phyloP scores from a whole-genome alignment of 2,888 invertebrate species.

The Apotomis turbidana region DNA sequence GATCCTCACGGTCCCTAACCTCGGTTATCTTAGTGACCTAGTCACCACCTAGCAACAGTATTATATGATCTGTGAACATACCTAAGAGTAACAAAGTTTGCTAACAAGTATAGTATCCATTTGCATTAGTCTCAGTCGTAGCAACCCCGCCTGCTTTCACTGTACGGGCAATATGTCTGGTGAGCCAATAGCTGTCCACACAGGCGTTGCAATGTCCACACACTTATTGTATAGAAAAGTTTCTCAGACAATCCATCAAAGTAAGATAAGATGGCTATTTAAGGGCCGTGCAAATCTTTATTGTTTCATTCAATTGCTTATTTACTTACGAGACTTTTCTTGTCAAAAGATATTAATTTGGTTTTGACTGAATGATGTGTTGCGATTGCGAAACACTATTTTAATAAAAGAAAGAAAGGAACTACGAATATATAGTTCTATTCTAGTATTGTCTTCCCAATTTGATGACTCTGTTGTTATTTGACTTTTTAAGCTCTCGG shows the following conservation, averaged over 20 bases:
- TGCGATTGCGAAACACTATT: too few relatives aligned
- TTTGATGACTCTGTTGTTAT: too few relatives aligned
- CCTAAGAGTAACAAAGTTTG: slow-evolving; percentile 3
- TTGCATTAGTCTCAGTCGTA: slow-evolving; percentile 6
- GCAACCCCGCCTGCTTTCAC: slow-evolving; percentile 20
- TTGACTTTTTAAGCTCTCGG: too few relatives aligned
- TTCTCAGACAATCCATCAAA: slow-evolving; percentile 11
- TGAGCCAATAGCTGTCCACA: slow-evolving; percentile 7
- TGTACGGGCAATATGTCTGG: slow-evolving; percentile 9
- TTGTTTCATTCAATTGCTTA: slow-evolving; percentile 1
- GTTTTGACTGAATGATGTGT: not conserved
- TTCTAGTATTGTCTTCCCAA: too few relatives aligned
- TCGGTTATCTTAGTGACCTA: not conserved
- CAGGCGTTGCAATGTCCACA: slow-evolving; percentile 1
- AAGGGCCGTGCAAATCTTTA: not conserved
- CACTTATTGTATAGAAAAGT: slow-evolving; percentile 20
- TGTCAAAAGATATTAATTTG: not conserved
- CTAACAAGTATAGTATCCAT: not conserved
- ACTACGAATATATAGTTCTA: too few relatives aligned
- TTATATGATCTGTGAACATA: too few relatives aligned
- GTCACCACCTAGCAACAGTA: not conserved
- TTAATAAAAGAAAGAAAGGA: too few relatives aligned
- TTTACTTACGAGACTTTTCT: not conserved
- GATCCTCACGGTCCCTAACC: too few relatives aligned
- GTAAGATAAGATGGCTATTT: slow-evolving; percentile 17